A percentile compares a stretch with the other conserved stretches of the same genome.
phyloP scores from a whole-genome alignment of 37 sponge, comb jelly and placozoan genomes.

The Cliona cf. orientalis region DNA sequence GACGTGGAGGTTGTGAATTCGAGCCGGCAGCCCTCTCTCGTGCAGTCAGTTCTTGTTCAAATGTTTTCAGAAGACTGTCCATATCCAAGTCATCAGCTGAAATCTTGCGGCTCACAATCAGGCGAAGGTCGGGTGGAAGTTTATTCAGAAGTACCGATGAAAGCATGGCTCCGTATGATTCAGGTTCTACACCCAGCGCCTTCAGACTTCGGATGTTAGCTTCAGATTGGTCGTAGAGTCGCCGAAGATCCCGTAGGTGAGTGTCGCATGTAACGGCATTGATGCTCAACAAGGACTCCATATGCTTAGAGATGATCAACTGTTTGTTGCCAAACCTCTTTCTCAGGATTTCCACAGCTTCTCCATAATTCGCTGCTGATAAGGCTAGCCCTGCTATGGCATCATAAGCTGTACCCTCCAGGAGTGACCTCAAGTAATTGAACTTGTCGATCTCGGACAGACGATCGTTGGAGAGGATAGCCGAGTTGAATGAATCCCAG shows the following conservation, averaged over 20 bases:
- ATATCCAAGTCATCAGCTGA: conserved; percentile 12
- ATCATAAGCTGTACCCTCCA: conserved; percentile 25
- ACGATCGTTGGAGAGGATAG: conserved; percentile 11
- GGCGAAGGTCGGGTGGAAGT: conserved; percentile 27
- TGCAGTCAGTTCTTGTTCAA: conserved; percentile 30
- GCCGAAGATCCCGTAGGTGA: conserved; percentile 8
- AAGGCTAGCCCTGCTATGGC: conserved; percentile 26
- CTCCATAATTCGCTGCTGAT: conserved; percentile 24
- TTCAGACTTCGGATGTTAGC: conserved; percentile 43
- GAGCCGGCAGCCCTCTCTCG: conserved; percentile 11
- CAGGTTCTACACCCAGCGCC: conserved; percentile 23
- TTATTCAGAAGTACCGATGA: conserved; percentile 31
- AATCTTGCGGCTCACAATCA: conserved; percentile 24
- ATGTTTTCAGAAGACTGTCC: conserved; percentile 4
- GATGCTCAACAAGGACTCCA: conserved; percentile 27
- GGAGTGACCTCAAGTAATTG: conserved; percentile 33
- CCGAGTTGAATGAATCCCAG: conserved; percentile 30
- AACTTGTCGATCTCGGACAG: conserved; percentile 39
- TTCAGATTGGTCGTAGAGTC: conserved; percentile 31
- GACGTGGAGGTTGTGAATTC: conserved; percentile 1
- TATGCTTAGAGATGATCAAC: conserved; percentile 35
- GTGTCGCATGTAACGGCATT: conserved; percentile 18
- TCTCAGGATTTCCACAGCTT: conserved; percentile 21
- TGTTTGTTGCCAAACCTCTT: conserved; percentile 50
- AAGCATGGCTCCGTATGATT: conserved; percentile 36